phyloP scores from a whole-genome alignment of 2,113 vertebrate species.

The Pseudopodoces humilis region DNA sequence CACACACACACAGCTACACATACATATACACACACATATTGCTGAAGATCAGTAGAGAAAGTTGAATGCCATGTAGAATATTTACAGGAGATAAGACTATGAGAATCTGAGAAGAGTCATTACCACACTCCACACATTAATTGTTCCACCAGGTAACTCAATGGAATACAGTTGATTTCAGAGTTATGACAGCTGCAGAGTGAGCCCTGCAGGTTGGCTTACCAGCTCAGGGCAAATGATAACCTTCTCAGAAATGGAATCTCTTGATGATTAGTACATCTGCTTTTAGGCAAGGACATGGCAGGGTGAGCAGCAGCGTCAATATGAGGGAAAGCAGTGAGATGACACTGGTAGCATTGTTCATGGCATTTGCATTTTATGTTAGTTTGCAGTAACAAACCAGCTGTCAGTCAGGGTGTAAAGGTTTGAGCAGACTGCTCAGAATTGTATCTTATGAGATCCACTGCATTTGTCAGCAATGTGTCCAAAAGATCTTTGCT shows the following conservation, averaged over 20 bases:
- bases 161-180: not conserved
- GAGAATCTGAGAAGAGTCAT: not conserved
- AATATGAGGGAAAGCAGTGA: not conserved
- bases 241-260: not conserved
- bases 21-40: too few species aligned
- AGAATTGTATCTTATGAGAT: not conserved
- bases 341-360: not conserved
- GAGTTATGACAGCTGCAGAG: not conserved
- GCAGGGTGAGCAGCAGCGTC: not conserved
- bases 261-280: too few species aligned
- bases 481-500: not conserved
- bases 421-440: not conserved
- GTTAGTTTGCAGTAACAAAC: not conserved
- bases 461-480: not conserved
- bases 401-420: not conserved
- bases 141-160: not conserved
- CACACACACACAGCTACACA: not conserved
- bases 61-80: not conserved
- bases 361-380: accelerated
- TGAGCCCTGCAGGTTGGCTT: not conserved
- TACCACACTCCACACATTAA: not conserved
- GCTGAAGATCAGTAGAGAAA: not conserved
- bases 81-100: not conserved
- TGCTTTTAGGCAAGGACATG: not conserved
- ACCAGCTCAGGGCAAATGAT: not conserved